phyloP scores from a whole-genome alignment of 2,113 vertebrate genomes.

The Vimba vimba region DNA sequence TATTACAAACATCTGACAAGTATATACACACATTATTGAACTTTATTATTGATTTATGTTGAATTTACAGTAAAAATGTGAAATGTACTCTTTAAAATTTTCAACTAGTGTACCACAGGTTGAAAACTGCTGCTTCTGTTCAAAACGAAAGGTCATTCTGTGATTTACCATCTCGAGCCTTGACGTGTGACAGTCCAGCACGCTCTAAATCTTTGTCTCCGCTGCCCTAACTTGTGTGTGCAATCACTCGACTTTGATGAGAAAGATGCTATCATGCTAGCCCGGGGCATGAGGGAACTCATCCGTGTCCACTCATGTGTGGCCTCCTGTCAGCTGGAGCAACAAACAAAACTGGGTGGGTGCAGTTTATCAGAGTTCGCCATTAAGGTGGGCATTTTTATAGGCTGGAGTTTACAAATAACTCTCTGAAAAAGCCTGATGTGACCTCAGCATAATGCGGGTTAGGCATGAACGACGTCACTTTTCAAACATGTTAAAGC shows the following conservation, averaged over 20 bases:
- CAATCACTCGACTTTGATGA: slow-evolving; percentile 67
- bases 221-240: slow-evolving; percentile 27
- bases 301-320: slow-evolving; percentile 59
- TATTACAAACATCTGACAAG: no score
- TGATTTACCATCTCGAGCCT: background rate
- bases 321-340: slow-evolving; percentile 60
- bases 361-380: slow-evolving; percentile 62
- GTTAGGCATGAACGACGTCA: slow-evolving; percentile 26
- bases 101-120: background rate
- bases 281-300: slow-evolving; percentile 55
- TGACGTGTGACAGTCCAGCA: background rate
- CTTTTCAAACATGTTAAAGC: slow-evolving; percentile 63
- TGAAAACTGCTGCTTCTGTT: background rate
- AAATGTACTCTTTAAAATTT: background rate
- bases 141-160: slow-evolving; percentile 6
- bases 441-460: slow-evolving; percentile 58
- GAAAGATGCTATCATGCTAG: slow-evolving; percentile 58
- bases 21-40: no score
- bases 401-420: slow-evolving; percentile 68
- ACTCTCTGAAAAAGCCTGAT: slow-evolving; percentile 59
- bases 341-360: slow-evolving; percentile 68
- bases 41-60: background rate
- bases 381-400: slow-evolving; percentile 58
- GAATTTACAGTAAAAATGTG: background rate
- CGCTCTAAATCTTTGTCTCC: slow-evolving; percentile 3